These are phyloP conservation scores for Glossosoma conforme DNA, from an alignment of 1,140 invertebrate species.

Conservation along the genomic window DNA sequence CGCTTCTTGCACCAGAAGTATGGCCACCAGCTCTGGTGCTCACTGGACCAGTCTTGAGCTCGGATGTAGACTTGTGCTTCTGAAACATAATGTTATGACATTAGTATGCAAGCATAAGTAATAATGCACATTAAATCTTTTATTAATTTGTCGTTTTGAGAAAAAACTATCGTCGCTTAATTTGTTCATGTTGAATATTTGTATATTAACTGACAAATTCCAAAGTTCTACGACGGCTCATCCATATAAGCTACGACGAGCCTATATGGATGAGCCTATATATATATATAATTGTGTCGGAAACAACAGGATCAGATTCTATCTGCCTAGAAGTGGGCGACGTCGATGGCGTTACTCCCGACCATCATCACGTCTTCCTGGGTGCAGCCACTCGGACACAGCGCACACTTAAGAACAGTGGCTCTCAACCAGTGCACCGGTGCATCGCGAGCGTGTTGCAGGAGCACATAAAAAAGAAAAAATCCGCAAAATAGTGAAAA, in stretches of 20 bases:
- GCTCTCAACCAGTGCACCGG: too few relatives aligned
- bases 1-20: constrained; percentile 40
- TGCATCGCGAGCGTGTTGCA: too few relatives aligned
- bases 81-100: constrained; percentile 26
- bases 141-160: not conserved
- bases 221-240: not conserved
- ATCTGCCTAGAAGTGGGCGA: too few relatives aligned
- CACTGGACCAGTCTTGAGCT: constrained; percentile 43
- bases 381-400: too few relatives aligned
- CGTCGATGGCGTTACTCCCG: too few relatives aligned
- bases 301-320: too few relatives aligned
- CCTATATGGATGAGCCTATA: too few relatives aligned
- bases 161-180: not conserved
- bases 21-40: constrained; percentile 40
- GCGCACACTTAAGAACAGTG: too few relatives aligned
- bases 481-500: too few relatives aligned
- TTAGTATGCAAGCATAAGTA: not conserved
- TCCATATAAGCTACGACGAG: not conserved
- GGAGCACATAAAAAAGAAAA: too few relatives aligned
- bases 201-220: not conserved
- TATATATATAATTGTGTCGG: too few relatives aligned
- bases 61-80: constrained; percentile 48
- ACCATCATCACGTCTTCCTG: too few relatives aligned
- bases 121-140: not conserved
- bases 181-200: not conserved